Evolutionary conservation across 2,797 vertebrate species (phyloP).

Genomic region (Sebastes hubbsi): DNA sequence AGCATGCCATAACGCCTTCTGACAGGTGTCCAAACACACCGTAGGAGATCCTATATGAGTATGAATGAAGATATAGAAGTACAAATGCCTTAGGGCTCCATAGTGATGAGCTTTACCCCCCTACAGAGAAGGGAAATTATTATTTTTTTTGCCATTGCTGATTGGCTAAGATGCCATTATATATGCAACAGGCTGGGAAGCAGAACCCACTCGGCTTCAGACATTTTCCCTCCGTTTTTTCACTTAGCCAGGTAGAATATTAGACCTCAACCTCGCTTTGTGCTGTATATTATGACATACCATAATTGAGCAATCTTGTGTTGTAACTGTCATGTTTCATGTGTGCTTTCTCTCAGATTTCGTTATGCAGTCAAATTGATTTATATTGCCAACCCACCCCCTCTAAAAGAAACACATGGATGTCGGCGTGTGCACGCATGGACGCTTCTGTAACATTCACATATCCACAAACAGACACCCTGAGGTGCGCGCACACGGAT

Average conservation of each 20-base stretch:
- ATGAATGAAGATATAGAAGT: neutral
- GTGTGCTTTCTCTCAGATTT: constrained; percentile 23
- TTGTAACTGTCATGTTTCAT: constrained; percentile 4
- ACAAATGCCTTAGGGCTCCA: neutral
- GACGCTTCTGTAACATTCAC: neutral
- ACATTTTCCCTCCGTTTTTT: neutral
- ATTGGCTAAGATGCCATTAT: neutral
- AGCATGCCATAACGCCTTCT: neutral
- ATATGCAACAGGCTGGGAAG: neutral
- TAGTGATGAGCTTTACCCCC: neutral
- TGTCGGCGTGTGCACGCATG: neutral
- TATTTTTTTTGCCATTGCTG: neutral
- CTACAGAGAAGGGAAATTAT: neutral
- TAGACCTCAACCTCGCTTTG: no score
- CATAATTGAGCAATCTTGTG: constrained; percentile 4
- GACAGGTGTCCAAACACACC: neutral
- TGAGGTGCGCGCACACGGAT: neutral
- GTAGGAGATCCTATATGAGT: neutral
- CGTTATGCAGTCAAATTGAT: constrained; percentile 41
- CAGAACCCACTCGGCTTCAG: neutral
- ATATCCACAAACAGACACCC: neutral
- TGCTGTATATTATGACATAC: neutral
- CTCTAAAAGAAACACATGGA: neutral
- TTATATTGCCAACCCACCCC: neutral
- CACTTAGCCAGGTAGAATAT: no score